Evolutionary conservation across 2,797 vertebrate species (phyloP).

Genomic region (Platyrinchus mystaceus): DNA sequence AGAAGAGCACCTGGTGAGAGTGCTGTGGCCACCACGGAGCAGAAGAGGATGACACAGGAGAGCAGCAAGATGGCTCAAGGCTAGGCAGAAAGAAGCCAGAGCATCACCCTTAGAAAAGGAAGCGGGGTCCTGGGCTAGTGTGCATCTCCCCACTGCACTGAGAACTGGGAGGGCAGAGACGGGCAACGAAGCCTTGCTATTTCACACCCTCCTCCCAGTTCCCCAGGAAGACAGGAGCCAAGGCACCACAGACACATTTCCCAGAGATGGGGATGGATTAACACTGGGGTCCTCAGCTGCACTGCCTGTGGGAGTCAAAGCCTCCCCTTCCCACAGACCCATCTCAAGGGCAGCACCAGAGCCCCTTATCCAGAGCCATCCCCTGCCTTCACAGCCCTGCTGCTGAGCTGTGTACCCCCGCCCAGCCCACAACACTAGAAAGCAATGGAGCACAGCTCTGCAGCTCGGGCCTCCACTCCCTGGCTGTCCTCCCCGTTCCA

Average conservation of each 20-base stretch:
- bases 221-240: background rate
- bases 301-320: background rate
- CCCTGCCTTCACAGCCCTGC: background rate
- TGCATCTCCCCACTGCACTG: background rate
- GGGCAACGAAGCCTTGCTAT: background rate
- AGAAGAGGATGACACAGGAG: background rate
- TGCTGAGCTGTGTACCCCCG: fast-evolving
- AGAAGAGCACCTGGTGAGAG: background rate
- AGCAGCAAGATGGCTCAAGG: background rate
- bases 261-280: background rate
- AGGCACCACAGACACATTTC: background rate
- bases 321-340: background rate
- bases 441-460: background rate
- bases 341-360: background rate
- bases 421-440: background rate
- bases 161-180: background rate
- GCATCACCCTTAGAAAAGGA: background rate
- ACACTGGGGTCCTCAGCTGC: background rate
- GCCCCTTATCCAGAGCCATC: no score
- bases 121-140: background rate
- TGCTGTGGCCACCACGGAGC: background rate
- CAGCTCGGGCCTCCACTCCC: background rate
- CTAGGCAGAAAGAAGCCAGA: background rate
- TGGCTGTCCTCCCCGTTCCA: background rate
- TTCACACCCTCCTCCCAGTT: background rate